These are phyloP conservation scores for Xestoiulus laeticollis DNA, from an alignment of 2,888 invertebrate species.

Conservation along the genomic window DNA sequence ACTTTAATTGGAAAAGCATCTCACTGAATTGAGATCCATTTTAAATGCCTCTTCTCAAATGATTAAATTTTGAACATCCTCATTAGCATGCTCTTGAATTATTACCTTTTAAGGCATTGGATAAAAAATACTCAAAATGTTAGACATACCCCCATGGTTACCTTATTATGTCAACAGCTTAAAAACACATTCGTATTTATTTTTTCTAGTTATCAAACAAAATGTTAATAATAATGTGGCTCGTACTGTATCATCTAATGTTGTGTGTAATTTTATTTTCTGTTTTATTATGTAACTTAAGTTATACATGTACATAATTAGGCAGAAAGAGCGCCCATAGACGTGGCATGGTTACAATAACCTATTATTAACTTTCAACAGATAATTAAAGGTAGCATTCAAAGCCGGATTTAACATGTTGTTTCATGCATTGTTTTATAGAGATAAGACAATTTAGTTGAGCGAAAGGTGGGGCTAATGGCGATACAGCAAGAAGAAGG, in stretches of 20 bases:
- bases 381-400: slow-evolving; percentile 23
- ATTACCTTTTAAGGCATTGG: too few relatives aligned
- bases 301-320: not conserved
- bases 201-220: not conserved
- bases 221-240: not conserved
- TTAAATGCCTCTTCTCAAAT: too few relatives aligned
- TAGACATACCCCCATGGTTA: not conserved
- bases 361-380: not conserved
- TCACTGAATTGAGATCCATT: too few relatives aligned
- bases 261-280: not conserved
- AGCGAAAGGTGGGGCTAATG: not conserved
- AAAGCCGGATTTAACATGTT: not conserved
- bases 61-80: too few relatives aligned
- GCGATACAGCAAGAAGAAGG: not conserved
- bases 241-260: not conserved
- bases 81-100: too few relatives aligned
- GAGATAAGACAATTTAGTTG: not conserved
- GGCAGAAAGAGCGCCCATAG: not conserved
- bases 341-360: not conserved
- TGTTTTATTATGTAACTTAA: not conserved
- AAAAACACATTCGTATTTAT: not conserved
- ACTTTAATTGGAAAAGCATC: too few relatives aligned
- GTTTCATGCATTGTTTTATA: not conserved
- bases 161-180: not conserved
- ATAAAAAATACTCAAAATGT: too few relatives aligned